phyloP scores from a whole-genome alignment of 2,888 invertebrate genomes.

The Cephus rjabovi region DNA sequence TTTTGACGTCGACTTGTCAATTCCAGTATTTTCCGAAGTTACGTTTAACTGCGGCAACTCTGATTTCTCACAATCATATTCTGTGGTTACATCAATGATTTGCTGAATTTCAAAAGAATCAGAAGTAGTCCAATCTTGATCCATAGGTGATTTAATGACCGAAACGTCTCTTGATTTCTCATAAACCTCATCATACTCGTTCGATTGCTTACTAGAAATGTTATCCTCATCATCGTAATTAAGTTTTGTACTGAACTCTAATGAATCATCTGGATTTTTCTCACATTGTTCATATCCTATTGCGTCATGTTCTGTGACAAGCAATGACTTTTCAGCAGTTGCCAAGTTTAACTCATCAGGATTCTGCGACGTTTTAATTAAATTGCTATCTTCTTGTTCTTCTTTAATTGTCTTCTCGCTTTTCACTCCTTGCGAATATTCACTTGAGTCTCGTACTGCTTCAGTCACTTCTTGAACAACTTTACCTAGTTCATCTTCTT shows the following conservation, averaged over 20 bases:
- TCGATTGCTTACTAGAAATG: conserved; percentile 7
- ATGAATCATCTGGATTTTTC: neutral
- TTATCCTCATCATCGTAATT: neutral
- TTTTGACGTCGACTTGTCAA: neutral
- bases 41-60: neutral
- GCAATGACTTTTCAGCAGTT: neutral
- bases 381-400: neutral
- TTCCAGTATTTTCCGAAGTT: neutral
- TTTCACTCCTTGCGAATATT: neutral
- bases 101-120: conserved; percentile 44
- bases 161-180: conserved; percentile 8
- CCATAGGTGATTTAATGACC: conserved; percentile 17
- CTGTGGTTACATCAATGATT: neutral
- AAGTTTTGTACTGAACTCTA: neutral
- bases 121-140: conserved; percentile 46
- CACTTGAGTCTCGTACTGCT: neutral
- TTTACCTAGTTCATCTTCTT: neutral
- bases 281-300: neutral
- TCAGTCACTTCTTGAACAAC: neutral
- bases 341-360: neutral
- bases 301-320: neutral
- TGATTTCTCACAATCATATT: neutral
- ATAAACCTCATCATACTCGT: conserved; percentile 6
- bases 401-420: neutral
- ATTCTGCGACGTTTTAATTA: neutral